phyloP scores from a whole-genome alignment of 2,113 vertebrate genomes.

The Dinomys branickii region DNA sequence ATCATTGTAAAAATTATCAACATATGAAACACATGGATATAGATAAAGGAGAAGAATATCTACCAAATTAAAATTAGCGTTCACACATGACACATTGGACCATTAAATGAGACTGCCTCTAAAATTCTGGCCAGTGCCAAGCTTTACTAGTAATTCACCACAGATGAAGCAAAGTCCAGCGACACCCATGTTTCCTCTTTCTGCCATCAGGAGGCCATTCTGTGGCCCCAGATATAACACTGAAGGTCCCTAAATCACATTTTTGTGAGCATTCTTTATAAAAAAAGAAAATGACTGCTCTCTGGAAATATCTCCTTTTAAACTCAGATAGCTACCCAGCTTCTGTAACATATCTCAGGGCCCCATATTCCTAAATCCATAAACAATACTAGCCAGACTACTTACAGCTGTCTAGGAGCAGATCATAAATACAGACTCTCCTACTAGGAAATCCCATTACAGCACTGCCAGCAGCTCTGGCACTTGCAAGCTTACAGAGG shows the following conservation, averaged over 20 bases:
- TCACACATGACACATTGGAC: neutral
- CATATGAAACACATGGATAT: neutral
- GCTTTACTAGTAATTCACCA: too few species aligned
- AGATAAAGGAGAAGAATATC: neutral
- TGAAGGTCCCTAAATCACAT: neutral
- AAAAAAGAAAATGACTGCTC: neutral
- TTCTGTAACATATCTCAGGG: too few species aligned
- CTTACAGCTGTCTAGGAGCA: neutral
- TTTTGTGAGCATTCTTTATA: too few species aligned
- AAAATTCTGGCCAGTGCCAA: too few species aligned
- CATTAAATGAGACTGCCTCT: neutral
- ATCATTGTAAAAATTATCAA: neutral
- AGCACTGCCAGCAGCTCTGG: neutral
- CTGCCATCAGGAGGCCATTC: neutral
- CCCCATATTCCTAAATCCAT: too few species aligned
- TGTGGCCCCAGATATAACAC: neutral
- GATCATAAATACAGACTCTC: neutral
- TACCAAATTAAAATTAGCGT: neutral
- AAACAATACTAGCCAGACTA: neutral
- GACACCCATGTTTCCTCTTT: rapidly evolving
- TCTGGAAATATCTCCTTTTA: neutral
- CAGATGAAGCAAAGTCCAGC: neutral
- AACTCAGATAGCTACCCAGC: too few species aligned
- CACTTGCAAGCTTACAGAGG: neutral
- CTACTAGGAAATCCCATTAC: neutral